phyloP scores from a whole-genome alignment of 1,140 invertebrate genomes.

The Ridgeia piscesae region DNA sequence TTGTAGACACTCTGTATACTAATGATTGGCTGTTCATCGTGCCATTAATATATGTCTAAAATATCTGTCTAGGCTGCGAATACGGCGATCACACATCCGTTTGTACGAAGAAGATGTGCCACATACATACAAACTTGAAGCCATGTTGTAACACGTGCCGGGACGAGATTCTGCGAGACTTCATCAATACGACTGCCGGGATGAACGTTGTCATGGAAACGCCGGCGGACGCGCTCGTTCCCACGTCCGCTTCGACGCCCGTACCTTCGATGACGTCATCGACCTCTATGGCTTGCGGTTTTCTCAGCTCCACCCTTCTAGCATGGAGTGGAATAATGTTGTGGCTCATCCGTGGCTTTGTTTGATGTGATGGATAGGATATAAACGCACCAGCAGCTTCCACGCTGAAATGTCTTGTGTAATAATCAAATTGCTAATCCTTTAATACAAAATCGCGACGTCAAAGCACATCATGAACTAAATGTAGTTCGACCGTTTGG shows the following conservation, averaged over 20 bases:
- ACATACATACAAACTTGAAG: neutral
- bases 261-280: neutral
- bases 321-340: neutral
- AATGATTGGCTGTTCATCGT: too few species aligned
- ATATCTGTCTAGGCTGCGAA: neutral
- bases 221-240: neutral
- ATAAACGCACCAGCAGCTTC: neutral
- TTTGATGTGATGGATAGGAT: neutral
- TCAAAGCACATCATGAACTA: too few species aligned
- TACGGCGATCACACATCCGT: neutral
- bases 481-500: too few species aligned
- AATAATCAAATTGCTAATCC: neutral
- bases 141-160: neutral
- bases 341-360: neutral
- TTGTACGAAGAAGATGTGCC: neutral
- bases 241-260: neutral
- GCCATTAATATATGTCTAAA: too few species aligned
- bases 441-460: too few species aligned
- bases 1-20: too few species aligned
- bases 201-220: neutral
- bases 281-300: neutral
- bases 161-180: neutral
- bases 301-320: neutral
- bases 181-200: neutral
- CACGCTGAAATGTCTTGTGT: neutral